These are phyloP conservation scores for Beaufortia kweichowensis DNA, from an alignment of 2,113 vertebrate species.

Conservation along the genomic window DNA sequence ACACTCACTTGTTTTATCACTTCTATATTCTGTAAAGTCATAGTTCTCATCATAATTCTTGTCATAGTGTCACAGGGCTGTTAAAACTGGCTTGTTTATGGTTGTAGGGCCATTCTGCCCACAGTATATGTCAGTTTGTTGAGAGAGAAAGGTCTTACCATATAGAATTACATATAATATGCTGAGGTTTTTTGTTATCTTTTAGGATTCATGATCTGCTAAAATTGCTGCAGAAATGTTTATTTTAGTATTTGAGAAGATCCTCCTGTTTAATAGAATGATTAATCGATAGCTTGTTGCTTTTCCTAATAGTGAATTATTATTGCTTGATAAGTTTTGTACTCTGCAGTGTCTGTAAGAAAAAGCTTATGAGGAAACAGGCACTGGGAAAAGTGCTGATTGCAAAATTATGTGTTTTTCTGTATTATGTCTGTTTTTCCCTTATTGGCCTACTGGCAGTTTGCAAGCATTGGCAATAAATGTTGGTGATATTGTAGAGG, in stretches of 20 bases:
- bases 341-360: background rate
- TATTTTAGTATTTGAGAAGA: too few species aligned
- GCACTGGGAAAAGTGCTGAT: background rate
- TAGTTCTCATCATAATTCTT: background rate
- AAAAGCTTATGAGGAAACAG: background rate
- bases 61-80: background rate
- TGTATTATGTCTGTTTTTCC: background rate
- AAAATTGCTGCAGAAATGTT: too few species aligned
- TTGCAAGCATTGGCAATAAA: background rate
- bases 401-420: constrained; percentile 34
- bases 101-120: too few species aligned
- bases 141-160: too few species aligned
- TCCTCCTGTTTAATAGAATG: too few species aligned
- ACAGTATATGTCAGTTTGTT: too few species aligned
- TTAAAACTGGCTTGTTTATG: background rate
- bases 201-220: too few species aligned
- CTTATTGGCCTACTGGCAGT: background rate
- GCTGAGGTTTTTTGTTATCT: too few species aligned
- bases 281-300: background rate
- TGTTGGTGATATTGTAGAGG: background rate
- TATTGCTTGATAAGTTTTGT: too few species aligned
- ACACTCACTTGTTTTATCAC: constrained; percentile 22
- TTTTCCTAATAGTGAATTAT: background rate
- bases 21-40: constrained; percentile 1
- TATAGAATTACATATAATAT: too few species aligned